Evolutionary conservation across 2,888 invertebrate species (phyloP).

Genomic region (Cataglyphis livida): DNA sequence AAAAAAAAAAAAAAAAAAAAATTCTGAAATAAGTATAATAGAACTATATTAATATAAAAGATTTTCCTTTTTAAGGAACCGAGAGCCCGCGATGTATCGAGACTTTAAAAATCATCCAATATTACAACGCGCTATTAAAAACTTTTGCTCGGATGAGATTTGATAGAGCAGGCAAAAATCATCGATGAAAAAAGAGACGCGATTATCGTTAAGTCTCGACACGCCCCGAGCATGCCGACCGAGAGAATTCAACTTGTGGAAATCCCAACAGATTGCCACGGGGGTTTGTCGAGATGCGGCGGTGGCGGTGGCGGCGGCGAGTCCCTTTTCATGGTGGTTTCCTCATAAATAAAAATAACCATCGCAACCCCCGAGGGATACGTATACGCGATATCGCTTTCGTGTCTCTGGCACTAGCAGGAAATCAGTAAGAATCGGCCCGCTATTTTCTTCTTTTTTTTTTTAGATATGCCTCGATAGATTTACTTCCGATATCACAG

Average conservation of each 20-base stretch:
- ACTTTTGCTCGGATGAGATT: background rate
- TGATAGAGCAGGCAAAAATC: constrained; percentile 53
- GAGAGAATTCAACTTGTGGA: constrained; percentile 84
- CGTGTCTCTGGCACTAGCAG: constrained; percentile 68
- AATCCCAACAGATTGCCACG: constrained; percentile 83
- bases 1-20: background rate
- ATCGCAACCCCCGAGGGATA: constrained; percentile 81
- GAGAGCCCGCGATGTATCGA: background rate
- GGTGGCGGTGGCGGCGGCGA: constrained; percentile 59
- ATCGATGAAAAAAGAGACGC: constrained; percentile 71
- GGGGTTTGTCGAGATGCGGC: constrained; percentile 73
- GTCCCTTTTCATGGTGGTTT: constrained; percentile 85
- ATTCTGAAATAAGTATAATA: background rate
- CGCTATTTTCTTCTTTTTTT: constrained; percentile 67
- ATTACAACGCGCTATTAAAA: constrained; percentile 11
- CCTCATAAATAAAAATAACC: constrained; percentile 86
- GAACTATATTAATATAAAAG: background rate
- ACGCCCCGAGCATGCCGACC: constrained; percentile 76
- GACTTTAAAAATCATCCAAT: background rate
- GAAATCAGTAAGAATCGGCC: constrained; percentile 81
- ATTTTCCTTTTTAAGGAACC: background rate
- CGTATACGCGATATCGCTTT: constrained; percentile 82
- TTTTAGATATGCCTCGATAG: constrained; percentile 38
- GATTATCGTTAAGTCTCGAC: constrained; percentile 77
- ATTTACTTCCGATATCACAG: constrained; percentile 30